Base-by-base conservation (phyloP, 2,888 invertebrate species). In the Lingula anatina region DNA sequence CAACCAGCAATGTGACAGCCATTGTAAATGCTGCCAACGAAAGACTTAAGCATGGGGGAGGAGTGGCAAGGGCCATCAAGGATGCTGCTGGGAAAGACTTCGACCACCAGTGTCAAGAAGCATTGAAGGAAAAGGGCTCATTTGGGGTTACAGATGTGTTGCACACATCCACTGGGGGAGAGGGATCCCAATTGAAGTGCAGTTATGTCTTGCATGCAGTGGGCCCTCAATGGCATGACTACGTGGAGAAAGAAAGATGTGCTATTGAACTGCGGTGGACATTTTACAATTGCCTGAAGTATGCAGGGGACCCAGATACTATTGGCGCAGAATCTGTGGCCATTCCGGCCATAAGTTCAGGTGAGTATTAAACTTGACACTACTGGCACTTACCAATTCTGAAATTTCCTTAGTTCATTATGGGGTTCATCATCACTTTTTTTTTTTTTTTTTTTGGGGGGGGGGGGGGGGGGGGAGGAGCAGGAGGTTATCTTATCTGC, bases 21-120 rank as follows among this genome's bases (percentile, higher is more conserved):
- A 57, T 57, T n/a, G 57, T 57, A 5, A 57, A 57, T 47, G 57
- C 57, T 25, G 57, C 57, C 18, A 57, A 57, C 47, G 54, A 57
- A 31, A 50, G 12, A 12, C 44, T 57, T 46, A 45, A 50, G 50
- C 57, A 57, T 44, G 57, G 55, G 25, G 57, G 57, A 12, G 57
- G 57, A 24, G 57, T 57, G 23, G 57, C 57, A 15, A 49, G 43
- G 41, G 55, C 51, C 1, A 56, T 56, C 23, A 35, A 53, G 23
- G 41, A 51, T 2, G 55, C 53, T 12, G 57, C 57, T 23, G 57
- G 57, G 0, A 47, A 39, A 23, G 18, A 52, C 9, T 28, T 57
- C 2, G 52, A 55, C 25, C 18, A 25, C 12, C 53, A 57, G 39
- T 54, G 57, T 27, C 35, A 27, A 20, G 35, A 49, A 1, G 49